These are phyloP conservation scores for Pristionchus arcanus DNA, from an alignment of 2,888 invertebrate genomes.

Conservation along the genomic window DNA sequence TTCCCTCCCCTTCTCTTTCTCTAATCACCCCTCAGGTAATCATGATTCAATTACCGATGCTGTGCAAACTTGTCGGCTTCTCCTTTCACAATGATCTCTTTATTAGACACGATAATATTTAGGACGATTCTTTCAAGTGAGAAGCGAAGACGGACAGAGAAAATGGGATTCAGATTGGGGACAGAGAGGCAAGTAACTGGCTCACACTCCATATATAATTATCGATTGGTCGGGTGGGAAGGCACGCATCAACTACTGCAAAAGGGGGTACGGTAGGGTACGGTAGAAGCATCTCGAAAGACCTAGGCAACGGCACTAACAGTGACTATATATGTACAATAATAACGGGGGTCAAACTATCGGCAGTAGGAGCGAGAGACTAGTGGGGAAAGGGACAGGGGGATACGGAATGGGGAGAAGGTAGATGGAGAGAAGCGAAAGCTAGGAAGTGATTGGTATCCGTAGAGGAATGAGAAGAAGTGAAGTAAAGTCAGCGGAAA, in stretches of 20 bases:
- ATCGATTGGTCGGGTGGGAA: constrained; percentile 20
- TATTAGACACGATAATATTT: constrained; percentile 51
- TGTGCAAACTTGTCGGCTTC: constrained; percentile 12
- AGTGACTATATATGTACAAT: constrained; percentile 47
- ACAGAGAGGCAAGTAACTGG: constrained; percentile 30
- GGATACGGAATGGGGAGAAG: neutral
- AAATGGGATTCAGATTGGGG: constrained; percentile 34
- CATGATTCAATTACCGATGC: neutral
- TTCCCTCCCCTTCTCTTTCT: neutral
- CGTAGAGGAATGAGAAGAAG: constrained; percentile 53
- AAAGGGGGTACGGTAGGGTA: neutral
- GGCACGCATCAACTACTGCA: constrained; percentile 42
- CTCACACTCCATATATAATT: constrained; percentile 37
- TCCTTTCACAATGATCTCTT: constrained; percentile 38
- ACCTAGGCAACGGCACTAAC: constrained; percentile 51
- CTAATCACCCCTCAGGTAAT: constrained; percentile 39
- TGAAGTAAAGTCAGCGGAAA: constrained; percentile 29
- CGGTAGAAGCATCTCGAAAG: neutral
- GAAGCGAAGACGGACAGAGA: neutral
- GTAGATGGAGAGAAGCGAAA: constrained; percentile 47
- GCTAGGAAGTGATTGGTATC: constrained; percentile 37
- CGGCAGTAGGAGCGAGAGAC: constrained; percentile 43
- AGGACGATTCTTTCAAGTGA: constrained; percentile 34
- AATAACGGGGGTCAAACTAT: neutral
- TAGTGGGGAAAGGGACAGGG: neutral